Base-by-base conservation (phyloP, 2,888 invertebrate species). In the Tortricodes alternella region DNA sequence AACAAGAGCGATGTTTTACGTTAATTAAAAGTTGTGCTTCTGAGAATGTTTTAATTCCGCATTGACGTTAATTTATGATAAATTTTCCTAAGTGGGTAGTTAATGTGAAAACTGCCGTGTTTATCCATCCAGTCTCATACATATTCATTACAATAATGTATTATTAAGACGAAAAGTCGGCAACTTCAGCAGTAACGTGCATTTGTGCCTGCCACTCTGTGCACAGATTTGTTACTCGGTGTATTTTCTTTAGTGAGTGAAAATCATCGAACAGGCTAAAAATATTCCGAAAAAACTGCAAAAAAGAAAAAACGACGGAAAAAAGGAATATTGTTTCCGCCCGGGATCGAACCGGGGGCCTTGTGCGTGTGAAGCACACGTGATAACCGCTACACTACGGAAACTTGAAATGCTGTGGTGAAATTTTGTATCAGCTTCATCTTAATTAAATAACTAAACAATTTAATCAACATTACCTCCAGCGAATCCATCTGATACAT, bases 331-430 rank as follows among this genome's bases (percentile, higher is more conserved):
- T 6, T 92, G 92, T 92, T 92, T 93, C 92, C 92, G 93, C 92
- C 93, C 93, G 92, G 93, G 93, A 92, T 93, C 92, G 92, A 92
- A 93, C 93, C 93, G 93, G 92, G 93, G 93, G 85, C 92, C 92
- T 93, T 93, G 94, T 94, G 94, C 94, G 93, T 94, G 94, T 94
- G 94, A 94, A 94, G 94, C 94, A 94, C 94, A 94, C 93, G 93
- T 94, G 94, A 94, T 94, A 93, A 94, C 93, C 93, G 92, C 94
- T 94, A 93, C 94, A 94, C 93, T 93, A 94, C 93, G 93, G 92
- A 93, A 93, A 93, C 93, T 49, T 56, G 43, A 0, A 0, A n/a
- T n/a, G n/a, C n/a, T n/a, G n/a, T n/a, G n/a, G n/a, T n/a, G n/a
- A n/a, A n/a, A n/a, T n/a, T n/a, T n/a, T n/a, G n/a, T n/a, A n/a